phyloP scores from a whole-genome alignment of 2,888 invertebrate species.

The Imbricaverruca yamaguchii region DNA sequence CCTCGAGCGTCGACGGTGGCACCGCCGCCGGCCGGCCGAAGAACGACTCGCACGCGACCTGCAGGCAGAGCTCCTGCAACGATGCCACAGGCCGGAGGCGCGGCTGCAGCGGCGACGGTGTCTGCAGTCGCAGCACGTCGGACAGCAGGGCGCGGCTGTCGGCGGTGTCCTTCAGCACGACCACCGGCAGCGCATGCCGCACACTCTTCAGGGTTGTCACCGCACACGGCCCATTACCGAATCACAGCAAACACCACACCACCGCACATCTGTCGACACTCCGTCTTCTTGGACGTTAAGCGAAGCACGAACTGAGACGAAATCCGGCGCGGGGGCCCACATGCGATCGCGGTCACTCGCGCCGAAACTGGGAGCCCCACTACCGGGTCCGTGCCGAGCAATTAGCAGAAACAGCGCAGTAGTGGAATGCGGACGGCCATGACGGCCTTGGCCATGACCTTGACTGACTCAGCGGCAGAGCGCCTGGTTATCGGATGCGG shows the following conservation, averaged over 20 bases:
- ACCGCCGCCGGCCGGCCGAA: not conserved
- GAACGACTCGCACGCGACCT: not conserved
- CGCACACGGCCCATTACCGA: too few relatives aligned
- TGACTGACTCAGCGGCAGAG: not conserved
- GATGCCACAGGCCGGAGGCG: not conserved
- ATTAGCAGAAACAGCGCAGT: not conserved
- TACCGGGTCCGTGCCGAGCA: not conserved
- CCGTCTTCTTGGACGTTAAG: too few relatives aligned
- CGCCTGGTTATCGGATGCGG: not conserved
- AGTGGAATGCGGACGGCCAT: not conserved
- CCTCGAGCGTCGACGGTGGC: not conserved
- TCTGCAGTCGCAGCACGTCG: not conserved
- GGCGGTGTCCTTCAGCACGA: not conserved
- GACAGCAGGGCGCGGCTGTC: not conserved
- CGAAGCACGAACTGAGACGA: too few relatives aligned
- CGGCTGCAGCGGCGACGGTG: conserved; percentile 8
- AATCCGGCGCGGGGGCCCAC: too few relatives aligned
- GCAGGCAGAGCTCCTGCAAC: not conserved
- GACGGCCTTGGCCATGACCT: not conserved
- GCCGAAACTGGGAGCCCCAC: too few relatives aligned
- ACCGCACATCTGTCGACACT: too few relatives aligned
- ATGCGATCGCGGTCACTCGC: too few relatives aligned
- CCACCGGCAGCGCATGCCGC: not conserved
- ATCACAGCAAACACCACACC: too few relatives aligned
- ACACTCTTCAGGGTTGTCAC: not conserved